Percentiles rank a stretch among this genome's conserved stretches.
These are phyloP conservation scores for Ataeniobius toweri DNA, from an alignment of 2,797 vertebrate genomes.

Conservation along the genomic window DNA sequence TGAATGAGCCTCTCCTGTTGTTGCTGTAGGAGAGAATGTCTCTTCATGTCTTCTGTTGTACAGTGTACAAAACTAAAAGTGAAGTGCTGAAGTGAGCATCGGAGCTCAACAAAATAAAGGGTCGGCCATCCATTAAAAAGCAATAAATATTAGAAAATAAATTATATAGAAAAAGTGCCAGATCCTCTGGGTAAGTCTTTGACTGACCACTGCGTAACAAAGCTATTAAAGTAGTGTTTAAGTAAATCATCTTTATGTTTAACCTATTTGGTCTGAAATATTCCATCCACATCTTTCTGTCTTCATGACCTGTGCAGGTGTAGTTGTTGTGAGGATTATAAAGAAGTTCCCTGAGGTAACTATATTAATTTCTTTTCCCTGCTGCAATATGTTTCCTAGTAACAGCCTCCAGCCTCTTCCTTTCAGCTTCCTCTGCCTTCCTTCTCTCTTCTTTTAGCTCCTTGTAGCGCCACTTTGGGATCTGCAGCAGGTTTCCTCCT, in stretches of 20 bases:
- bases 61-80: slow-evolving; percentile 31
- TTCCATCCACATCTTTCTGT: slow-evolving; percentile 10
- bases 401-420: slow-evolving; percentile 78
- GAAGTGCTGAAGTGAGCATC: slow-evolving; percentile 29
- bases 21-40: slow-evolving; percentile 13
- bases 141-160: slow-evolving; percentile 82
- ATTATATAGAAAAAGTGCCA: slow-evolving; percentile 69
- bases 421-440: slow-evolving; percentile 90
- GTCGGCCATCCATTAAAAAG: slow-evolving; percentile 45
- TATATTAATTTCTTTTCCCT: slow-evolving; percentile 71
- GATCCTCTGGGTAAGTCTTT: slow-evolving; percentile 40
- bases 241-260: neutral
- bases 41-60: slow-evolving; percentile 7
- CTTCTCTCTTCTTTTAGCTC: slow-evolving; percentile 91
- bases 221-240: slow-evolving; percentile 12
- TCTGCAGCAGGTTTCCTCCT: slow-evolving; percentile 84
- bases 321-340: slow-evolving; percentile 9
- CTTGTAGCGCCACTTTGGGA: slow-evolving; percentile 97
- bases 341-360: slow-evolving; percentile 34
- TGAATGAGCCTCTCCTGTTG: slow-evolving; percentile 5
- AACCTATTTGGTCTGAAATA: slow-evolving; percentile 19
- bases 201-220: slow-evolving; percentile 30
- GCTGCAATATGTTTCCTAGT: slow-evolving; percentile 74
- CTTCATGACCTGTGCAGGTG: slow-evolving; percentile 5
- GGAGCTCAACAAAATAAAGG: slow-evolving; percentile 49